Percentiles rank a stretch among this genome's conserved stretches.
Conservation (phyloP, 2,888 invertebrate genomes). For the Harpalus rufipes region DNA sequence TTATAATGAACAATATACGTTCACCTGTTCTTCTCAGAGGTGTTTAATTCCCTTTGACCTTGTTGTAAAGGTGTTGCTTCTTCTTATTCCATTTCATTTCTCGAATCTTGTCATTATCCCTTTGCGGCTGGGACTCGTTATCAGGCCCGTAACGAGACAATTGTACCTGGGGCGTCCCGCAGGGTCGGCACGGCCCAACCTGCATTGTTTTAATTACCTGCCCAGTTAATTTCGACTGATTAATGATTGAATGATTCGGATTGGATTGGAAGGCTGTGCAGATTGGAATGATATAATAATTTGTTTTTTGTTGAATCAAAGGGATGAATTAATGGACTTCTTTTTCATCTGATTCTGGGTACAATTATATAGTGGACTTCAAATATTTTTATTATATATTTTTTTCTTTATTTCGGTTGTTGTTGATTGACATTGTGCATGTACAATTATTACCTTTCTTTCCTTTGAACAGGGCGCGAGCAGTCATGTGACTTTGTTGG, state of each 20-base stretch:
- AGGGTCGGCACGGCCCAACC: conserved; percentile 20
- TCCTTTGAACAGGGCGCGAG: no score
- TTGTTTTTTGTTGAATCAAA: conserved; percentile 6
- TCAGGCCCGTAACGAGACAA: conserved; percentile 46
- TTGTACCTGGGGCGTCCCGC: conserved; percentile 26
- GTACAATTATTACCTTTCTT: no score
- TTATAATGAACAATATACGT: no score
- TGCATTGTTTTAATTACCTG: conserved; percentile 42
- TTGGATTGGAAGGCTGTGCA: conserved; percentile 1
- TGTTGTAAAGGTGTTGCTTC: conserved; percentile 14
- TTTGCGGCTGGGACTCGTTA: conserved; percentile 31
- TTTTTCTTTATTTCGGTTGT: no score
- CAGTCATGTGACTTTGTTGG: no score
- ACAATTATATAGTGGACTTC: background rate
- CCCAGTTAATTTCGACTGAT: conserved; percentile 36
- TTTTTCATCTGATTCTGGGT: background rate
- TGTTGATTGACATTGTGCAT: no score
- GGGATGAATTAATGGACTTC: background rate
- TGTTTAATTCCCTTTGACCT: no score
- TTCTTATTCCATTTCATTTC: background rate
- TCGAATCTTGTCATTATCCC: conserved; percentile 33
- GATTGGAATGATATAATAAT: conserved; percentile 40
- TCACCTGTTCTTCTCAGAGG: no score
- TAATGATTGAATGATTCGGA: conserved; percentile 23
- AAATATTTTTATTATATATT: background rate